Conservation (phyloP, 2,797 vertebrate genomes). For the Pelochelys cantorii region DNA sequence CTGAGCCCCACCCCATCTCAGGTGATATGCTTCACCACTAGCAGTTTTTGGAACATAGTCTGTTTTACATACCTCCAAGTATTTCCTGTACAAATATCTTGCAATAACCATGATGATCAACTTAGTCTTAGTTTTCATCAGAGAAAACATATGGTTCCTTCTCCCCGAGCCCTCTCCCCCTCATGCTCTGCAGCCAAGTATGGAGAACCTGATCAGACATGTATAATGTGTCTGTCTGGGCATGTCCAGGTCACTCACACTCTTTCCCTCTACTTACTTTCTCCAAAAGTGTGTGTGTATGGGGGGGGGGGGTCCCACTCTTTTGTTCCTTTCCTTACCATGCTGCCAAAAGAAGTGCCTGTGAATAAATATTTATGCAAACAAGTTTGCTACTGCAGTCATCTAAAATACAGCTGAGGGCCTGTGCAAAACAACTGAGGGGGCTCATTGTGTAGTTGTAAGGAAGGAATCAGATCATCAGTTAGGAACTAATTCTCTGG, state of each 20-base stretch:
- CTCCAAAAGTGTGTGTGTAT: not conserved
- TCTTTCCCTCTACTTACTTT: not conserved
- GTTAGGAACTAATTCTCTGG: slow-evolving; percentile 40
- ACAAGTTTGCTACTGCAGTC: not conserved
- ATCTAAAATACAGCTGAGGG: not conserved
- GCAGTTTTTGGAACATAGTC: not conserved
- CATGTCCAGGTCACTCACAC: not conserved
- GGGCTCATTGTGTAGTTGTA: not conserved
- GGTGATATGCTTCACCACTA: not conserved
- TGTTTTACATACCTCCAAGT: not conserved
- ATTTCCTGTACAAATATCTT: not conserved
- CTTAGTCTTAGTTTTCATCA: not conserved
- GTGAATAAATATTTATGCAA: not conserved
- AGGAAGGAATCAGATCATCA: slow-evolving; percentile 26
- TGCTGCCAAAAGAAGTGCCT: not conserved
- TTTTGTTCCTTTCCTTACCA: slow-evolving; percentile 10
- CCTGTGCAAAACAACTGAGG: not conserved
- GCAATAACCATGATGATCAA: not conserved
- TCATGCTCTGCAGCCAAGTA: not conserved
- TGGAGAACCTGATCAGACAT: not conserved
- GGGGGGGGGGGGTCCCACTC: not conserved
- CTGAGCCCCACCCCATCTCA: not conserved
- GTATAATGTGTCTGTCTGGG: not conserved
- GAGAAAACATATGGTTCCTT: not conserved
- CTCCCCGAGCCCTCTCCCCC: not conserved